Evolutionary conservation across 2,888 invertebrate species (phyloP).

Genomic region (Lasioglossum oenotherae): DNA sequence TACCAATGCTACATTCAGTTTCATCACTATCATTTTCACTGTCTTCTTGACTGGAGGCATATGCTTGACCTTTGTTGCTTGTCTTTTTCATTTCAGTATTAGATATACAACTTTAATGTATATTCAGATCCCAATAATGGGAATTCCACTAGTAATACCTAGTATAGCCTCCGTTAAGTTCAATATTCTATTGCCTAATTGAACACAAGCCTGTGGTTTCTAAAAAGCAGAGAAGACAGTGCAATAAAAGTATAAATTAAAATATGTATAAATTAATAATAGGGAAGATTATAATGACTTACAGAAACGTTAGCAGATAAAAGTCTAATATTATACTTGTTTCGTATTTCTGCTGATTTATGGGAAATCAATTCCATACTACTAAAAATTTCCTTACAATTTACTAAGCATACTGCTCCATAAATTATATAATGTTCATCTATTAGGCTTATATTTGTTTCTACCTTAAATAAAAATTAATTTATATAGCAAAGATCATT

Average conservation of each 20-base stretch:
- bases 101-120: constrained; percentile 7
- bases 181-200: constrained; percentile 75
- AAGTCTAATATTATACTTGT: constrained; percentile 78
- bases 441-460: constrained; percentile 73
- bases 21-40: constrained; percentile 83
- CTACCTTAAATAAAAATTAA: constrained; percentile 69
- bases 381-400: constrained; percentile 74
- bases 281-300: constrained; percentile 69
- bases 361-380: constrained; percentile 70
- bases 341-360: constrained; percentile 70
- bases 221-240: constrained; percentile 51
- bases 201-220: constrained; percentile 67
- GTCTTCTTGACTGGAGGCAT: constrained; percentile 82
- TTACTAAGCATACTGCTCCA: constrained; percentile 77
- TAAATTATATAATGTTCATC: constrained; percentile 77
- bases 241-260: constrained; percentile 1
- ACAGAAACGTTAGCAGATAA: constrained; percentile 77
- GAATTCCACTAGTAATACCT: constrained; percentile 76
- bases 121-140: constrained; percentile 21
- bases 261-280: constrained; percentile 7
- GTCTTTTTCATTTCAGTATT: constrained; percentile 78
- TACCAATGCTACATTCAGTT: constrained; percentile 83
- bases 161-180: constrained; percentile 75
- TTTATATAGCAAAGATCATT: neutral
- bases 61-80: constrained; percentile 74